Base-by-base conservation (phyloP, 2,888 invertebrate species). In the Sussaba pulchella region DNA sequence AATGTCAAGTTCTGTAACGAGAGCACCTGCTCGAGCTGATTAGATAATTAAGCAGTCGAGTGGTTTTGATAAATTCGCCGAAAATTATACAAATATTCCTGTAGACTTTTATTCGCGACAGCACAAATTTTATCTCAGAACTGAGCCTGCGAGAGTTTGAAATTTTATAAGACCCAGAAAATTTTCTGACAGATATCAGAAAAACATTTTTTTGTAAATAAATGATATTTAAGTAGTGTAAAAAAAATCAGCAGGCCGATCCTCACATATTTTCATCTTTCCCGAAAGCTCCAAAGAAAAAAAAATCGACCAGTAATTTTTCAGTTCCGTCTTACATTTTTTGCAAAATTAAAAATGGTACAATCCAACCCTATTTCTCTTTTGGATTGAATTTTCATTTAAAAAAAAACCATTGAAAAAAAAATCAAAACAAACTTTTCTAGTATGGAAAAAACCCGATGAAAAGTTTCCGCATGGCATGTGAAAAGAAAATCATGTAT, bases 401-500 rank as follows among this genome's bases (percentile, higher is more conserved):
- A 26, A 12, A 26, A n/a, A 19, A 50, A 50, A 21, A 9, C 6
- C 31, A 6, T 5, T 10, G 50, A 19, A 21, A 12, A 50, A 1
- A 19, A 9, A 1, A 9, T 19, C 2, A 50, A 47, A 12, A n/a
- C n/a, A n/a, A n/a, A n/a, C n/a, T n/a, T n/a, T n/a, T n/a, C n/a
- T n/a, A n/a, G n/a, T n/a, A n/a, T n/a, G n/a, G n/a, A 45, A 45
- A 45, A 14, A 45, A 12, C n/a, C 8, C 19, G 47, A n/a, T 9
- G 19, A 47, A 19, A 19, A 8, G 2, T 45, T 45, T 45, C 57
- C 57, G 71, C 76, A 77, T 71, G 77, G 77, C 71, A 14, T 77
- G 77, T 77, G 77, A 77, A 71, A 77, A 39, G 64, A 36, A 70
- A 57, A 41, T n/a, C 57, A 36, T 77, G 14, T 77, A 19, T 77